phyloP scores from a whole-genome alignment of 2,888 invertebrate species.

The Nymphalis urticae region DNA sequence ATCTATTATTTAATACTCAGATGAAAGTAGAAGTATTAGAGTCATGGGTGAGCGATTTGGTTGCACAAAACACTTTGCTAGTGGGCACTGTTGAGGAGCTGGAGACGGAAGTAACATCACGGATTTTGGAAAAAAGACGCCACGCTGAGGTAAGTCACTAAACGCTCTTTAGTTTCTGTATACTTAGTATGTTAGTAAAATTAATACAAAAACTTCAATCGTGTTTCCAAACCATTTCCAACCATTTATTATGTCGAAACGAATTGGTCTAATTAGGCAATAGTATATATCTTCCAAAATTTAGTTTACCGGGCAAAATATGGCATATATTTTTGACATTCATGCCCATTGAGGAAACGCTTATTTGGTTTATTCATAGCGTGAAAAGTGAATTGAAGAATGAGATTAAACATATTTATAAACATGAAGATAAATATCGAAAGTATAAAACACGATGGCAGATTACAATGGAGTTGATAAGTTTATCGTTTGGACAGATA shows the following conservation, averaged over 20 bases:
- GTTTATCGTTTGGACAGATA: conserved; percentile 48
- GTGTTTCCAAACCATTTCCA: no score
- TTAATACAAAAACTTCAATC: no score
- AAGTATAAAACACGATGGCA: not conserved
- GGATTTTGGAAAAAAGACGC: conserved; percentile 71
- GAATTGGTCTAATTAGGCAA: no score
- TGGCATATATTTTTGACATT: no score
- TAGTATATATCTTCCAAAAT: no score
- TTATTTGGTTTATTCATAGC: no score
- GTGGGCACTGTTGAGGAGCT: conserved; percentile 85
- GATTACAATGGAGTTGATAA: not conserved
- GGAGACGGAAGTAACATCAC: conserved; percentile 83
- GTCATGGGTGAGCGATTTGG: conserved; percentile 85
- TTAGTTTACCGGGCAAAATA: no score
- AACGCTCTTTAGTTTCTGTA: not conserved
- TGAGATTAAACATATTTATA: no score
- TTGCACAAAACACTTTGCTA: conserved; percentile 85
- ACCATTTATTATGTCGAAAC: no score
- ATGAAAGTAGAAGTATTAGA: conserved; percentile 83
- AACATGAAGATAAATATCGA: no score
- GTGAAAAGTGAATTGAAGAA: no score
- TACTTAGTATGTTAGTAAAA: not conserved
- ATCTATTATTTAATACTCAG: conserved; percentile 56
- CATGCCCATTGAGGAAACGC: no score
- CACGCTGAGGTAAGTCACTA: conserved; percentile 59